Evolutionary conservation across 2,113 vertebrate genomes (phyloP), one percentile per base, ranked within the genome.

Genomic region (Chinchilla lanigera): DNA sequence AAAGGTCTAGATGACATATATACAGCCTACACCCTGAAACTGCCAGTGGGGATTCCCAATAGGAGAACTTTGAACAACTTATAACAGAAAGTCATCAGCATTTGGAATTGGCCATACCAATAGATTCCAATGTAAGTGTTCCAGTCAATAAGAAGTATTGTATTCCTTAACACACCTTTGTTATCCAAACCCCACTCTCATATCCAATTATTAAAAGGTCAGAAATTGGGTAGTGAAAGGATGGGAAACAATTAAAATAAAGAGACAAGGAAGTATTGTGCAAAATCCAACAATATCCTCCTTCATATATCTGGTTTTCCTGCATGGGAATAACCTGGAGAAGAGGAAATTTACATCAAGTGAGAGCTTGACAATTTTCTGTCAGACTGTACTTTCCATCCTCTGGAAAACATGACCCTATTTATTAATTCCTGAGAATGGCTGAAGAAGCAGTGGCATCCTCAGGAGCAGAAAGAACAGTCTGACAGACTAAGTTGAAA

Each of bases 391-490:
- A 67, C 22, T 91, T 85, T 90, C 38, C 47, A 41, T 58, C 63
- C 5, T 8, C 58, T 83, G 13, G 44, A 44, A 69, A 96, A 69
- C 9, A 47, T 78, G 52, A 81, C 41, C 90, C 8, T 33, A 28
- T 44, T 80, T 35, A 16, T 92, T 88, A 84, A 75, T 84, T 87
- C 77, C 19, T 90, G 65, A 65, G 22, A 73, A 35, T 58, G 44
- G 5, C 60, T 84, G 38, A n/a, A 63, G 90, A 94, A 87, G 8
- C 60, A 65, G 28, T 28, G 58, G 13, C 24, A 80, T 54, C 35
- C 60, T 86, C 20, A 38, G 16, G 13, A 24, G 90, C 1, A 30
- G 28, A 90, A 71, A 28, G 33, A 73, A 65, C 4, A 71, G 60
- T 78, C 54, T 47, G 75, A 87, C 10, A 61, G 12, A 71, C 63